phyloP scores from a whole-genome alignment of 1,140 invertebrate genomes.

The Phthorimaea operculella region DNA sequence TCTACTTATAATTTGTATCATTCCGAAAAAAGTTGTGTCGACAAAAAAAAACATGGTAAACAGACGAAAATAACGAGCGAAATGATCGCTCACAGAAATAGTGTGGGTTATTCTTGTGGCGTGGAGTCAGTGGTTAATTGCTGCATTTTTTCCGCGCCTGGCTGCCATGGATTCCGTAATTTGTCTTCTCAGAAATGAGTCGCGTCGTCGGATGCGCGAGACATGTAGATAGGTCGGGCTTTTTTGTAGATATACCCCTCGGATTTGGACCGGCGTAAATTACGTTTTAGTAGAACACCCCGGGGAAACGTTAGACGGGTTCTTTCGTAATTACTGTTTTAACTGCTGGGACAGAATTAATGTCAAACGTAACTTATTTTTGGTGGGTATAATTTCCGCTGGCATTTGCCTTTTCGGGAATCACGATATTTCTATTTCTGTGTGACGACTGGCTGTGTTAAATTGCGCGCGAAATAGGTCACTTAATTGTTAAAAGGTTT shows the following conservation, averaged over 20 bases:
- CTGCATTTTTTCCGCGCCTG: slow-evolving; percentile 59
- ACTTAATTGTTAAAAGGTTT: neutral
- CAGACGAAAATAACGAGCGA: slow-evolving; percentile 45
- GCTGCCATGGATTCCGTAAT: slow-evolving; percentile 58
- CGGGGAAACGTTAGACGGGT: slow-evolving; percentile 59
- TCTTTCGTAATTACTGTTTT: slow-evolving; percentile 59
- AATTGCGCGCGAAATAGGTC: neutral
- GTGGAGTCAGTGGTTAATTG: slow-evolving; percentile 53
- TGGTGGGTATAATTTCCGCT: slow-evolving; percentile 32
- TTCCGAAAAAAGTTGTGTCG: slow-evolving; percentile 19
- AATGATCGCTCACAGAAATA: slow-evolving; percentile 49
- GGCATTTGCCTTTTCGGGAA: slow-evolving; percentile 20
- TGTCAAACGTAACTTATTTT: slow-evolving; percentile 56
- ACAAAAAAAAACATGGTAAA: slow-evolving; percentile 39
- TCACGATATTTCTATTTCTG: neutral
- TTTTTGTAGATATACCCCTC: slow-evolving; percentile 56
- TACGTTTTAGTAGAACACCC: slow-evolving; percentile 59
- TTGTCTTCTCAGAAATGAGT: slow-evolving; percentile 66
- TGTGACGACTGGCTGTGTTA: neutral
- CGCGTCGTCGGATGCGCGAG: slow-evolving; percentile 60
- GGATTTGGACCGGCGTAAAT: slow-evolving; percentile 57
- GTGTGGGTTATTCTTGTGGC: slow-evolving; percentile 40
- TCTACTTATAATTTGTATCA: slow-evolving; percentile 25
- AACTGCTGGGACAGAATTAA: slow-evolving; percentile 54
- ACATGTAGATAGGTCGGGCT: slow-evolving; percentile 54